Conservation (phyloP, 2,888 invertebrate genomes). For the Apocheima hispidaria region DNA sequence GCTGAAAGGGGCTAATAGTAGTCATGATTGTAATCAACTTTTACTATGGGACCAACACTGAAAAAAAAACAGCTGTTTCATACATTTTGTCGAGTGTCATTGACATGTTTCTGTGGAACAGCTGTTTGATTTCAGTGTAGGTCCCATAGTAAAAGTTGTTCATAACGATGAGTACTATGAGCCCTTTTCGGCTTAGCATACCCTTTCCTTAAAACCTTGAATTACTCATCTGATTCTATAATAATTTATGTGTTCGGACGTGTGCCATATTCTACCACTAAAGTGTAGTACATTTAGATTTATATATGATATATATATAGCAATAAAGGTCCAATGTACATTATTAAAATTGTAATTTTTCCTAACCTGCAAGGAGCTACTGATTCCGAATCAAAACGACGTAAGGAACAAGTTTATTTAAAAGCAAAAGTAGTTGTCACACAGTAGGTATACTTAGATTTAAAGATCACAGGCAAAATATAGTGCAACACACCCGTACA, state of each 20-base stretch:
- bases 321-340: constrained; percentile 78
- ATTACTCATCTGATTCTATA: not conserved
- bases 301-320: not conserved
- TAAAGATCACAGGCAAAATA: constrained; percentile 23
- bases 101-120: no score
- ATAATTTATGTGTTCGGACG: not conserved
- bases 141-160: no score
- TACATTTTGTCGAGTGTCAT: no score
- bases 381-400: constrained; percentile 72
- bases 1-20: no score
- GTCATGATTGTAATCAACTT: no score
- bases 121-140: no score
- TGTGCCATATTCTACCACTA: constrained; percentile 15
- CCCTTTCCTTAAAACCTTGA: no score
- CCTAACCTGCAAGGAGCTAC: constrained; percentile 74
- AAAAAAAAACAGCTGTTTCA: no score
- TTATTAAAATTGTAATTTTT: constrained; percentile 47
- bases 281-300: not conserved
- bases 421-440: constrained; percentile 49
- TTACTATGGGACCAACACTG: no score
- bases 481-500: no score
- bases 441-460: constrained; percentile 15
- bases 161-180: no score
- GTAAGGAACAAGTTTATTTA: constrained; percentile 66
- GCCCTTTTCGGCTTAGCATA: no score